Percentiles rank a stretch among this genome's conserved stretches.
phyloP scores from a whole-genome alignment of 2,113 vertebrate genomes.

The Xenopus borealis region DNA sequence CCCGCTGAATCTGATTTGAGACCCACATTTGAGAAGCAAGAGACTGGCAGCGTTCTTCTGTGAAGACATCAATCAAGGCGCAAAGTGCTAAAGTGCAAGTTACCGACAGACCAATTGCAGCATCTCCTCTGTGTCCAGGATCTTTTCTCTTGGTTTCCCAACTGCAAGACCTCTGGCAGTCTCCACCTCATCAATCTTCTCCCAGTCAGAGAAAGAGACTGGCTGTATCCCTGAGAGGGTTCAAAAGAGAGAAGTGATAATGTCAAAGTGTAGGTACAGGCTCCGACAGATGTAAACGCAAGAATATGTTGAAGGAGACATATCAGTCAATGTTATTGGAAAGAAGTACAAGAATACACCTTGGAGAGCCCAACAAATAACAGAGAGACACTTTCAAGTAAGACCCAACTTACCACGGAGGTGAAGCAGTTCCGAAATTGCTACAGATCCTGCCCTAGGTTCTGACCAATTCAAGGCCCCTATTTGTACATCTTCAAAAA shows the following conservation, averaged over 20 bases:
- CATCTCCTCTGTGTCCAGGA: slow-evolving; percentile 84
- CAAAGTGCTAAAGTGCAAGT: slow-evolving; percentile 25
- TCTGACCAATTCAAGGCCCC: slow-evolving; percentile 66
- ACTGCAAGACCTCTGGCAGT: slow-evolving; percentile 64
- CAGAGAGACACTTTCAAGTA: too few species aligned
- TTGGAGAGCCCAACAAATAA: too few species aligned
- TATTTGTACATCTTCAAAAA: slow-evolving; percentile 77
- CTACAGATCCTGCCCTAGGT: slow-evolving; percentile 66
- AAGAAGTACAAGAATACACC: too few species aligned
- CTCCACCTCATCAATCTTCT: slow-evolving; percentile 85
- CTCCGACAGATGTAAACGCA: too few species aligned
- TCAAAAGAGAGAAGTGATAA: background rate
- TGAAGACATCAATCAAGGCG: background rate
- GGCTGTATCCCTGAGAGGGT: slow-evolving; percentile 68
- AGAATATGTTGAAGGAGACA: too few species aligned
- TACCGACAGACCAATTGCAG: slow-evolving; percentile 64
- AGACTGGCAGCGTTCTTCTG: background rate
- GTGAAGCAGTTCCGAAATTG: slow-evolving; percentile 67
- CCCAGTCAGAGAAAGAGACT: slow-evolving; percentile 85
- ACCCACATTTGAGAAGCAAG: background rate
- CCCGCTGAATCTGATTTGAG: background rate
- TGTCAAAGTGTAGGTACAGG: background rate
- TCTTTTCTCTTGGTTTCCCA: slow-evolving; percentile 89
- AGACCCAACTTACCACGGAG: slow-evolving; percentile 67
- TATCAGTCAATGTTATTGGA: background rate